Evolutionary conservation across 1,140 invertebrate genomes (phyloP), one percentile per base, ranked within the genome.

Genomic region (Drosophila mojavensis): DNA sequence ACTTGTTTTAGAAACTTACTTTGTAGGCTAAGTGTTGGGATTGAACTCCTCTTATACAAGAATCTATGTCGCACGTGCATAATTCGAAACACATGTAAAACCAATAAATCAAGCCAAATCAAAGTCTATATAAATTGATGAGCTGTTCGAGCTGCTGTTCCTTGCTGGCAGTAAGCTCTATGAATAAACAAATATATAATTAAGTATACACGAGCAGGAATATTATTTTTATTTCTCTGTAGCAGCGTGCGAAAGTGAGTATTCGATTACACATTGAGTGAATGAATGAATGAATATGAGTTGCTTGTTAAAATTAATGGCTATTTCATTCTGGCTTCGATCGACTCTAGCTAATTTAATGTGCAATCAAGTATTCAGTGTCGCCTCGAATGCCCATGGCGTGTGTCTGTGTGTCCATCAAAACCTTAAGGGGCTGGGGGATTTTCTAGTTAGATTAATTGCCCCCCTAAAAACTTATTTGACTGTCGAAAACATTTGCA

Each of bases 331-430:
- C 61, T 59, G 4, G 63, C 55, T 66, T 71, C 78, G 63, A 76
- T 72, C 61, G 68, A 26, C 56, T 78, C 71, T 71, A 75, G 61
- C 78, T 63, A 77, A 79, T 74, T 83, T 83, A 88, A 86, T 88
- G 76, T 66, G 72, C 83, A 86, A 86, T 86, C 84, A 86, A 83
- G 65, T 71, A 86, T 86, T 82, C 82, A 83, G 84, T 55, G 79
- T 82, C 61, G 72, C 15, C 62, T 70, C 55, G 60, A 88, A 83
- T 83, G 79, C 68, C 72, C 17, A 24, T 73, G 62, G 78, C 79
- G 65, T 88, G 82, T 82, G 71, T 82, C 30, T 45, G 13, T 15
- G 41, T 53, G 63, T 78, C 72, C 33, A 64, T 78, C 59, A 73
- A 68, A 69, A 56, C 9, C 36, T 43, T 41, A 36, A 53, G 36